phyloP scores from a whole-genome alignment of 2,888 invertebrate genomes.

The Crioceris asparagi region DNA sequence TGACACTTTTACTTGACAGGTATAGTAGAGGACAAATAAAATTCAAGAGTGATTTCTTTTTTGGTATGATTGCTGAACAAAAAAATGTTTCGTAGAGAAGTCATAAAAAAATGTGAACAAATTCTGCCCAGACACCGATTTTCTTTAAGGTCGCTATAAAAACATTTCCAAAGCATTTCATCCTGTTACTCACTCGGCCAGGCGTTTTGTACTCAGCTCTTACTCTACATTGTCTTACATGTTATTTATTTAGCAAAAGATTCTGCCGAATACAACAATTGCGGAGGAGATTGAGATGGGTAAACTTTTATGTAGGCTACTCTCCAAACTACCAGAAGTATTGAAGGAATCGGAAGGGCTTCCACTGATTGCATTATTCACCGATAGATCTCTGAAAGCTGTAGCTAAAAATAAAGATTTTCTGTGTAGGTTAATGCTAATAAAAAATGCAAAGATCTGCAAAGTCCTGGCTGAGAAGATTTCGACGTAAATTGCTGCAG shows the following conservation, averaged over 20 bases:
- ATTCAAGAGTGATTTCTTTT: too few species aligned
- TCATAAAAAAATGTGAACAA: too few species aligned
- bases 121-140: too few species aligned
- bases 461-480: constrained; percentile 26
- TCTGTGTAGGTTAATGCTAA: constrained; percentile 24
- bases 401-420: constrained; percentile 28
- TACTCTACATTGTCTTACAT: not conserved
- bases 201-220: not conserved
- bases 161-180: too few species aligned
- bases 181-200: not conserved
- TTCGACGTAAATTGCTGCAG: constrained; percentile 2
- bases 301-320: constrained; percentile 26
- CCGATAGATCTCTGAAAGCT: constrained; percentile 25
- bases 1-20: too few species aligned
- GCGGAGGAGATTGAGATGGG: constrained; percentile 22
- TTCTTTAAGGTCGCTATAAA: too few species aligned
- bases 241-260: constrained; percentile 16
- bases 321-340: constrained; percentile 26
- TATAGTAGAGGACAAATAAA: too few species aligned
- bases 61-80: too few species aligned
- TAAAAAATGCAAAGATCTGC: constrained; percentile 27
- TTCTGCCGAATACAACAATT: constrained; percentile 14
- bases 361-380: constrained; percentile 26
- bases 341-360: constrained; percentile 29
- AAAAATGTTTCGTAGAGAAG: too few species aligned